Conservation (phyloP, 1,140 invertebrate genomes). For the Ostrea edulis region DNA sequence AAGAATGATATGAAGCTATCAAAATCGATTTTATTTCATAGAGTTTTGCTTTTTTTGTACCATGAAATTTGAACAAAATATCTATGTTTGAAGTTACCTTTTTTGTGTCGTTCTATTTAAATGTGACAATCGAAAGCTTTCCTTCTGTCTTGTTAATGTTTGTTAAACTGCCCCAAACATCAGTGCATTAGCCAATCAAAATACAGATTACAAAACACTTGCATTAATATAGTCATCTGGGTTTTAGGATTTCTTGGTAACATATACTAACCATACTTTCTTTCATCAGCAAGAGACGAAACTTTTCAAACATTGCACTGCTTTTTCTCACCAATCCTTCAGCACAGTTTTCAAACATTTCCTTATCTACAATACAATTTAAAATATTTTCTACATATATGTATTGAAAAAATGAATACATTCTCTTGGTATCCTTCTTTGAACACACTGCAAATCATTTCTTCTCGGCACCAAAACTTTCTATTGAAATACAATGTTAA, state of each 20-base stretch:
- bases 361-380: constrained; percentile 82
- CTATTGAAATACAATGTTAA: background rate
- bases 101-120: no score
- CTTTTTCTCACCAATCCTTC: constrained; percentile 88
- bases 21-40: no score
- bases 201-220: no score
- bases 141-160: no score
- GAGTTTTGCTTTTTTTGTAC: no score
- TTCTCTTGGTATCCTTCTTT: background rate
- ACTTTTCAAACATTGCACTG: constrained; percentile 88
- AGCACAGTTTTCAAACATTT: constrained; percentile 88
- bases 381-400: background rate
- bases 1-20: no score
- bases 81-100: no score
- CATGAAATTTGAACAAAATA: no score
- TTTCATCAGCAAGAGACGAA: constrained; percentile 88
- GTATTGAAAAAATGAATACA: background rate
- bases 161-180: no score
- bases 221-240: background rate
- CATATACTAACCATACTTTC: constrained; percentile 88
- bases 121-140: no score
- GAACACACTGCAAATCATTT: background rate
- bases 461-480: background rate
- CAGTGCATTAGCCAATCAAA: no score
- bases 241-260: background rate